Evolutionary conservation across 2,888 invertebrate genomes (phyloP).

Genomic region (Pachycephus smyrnensis): DNA sequence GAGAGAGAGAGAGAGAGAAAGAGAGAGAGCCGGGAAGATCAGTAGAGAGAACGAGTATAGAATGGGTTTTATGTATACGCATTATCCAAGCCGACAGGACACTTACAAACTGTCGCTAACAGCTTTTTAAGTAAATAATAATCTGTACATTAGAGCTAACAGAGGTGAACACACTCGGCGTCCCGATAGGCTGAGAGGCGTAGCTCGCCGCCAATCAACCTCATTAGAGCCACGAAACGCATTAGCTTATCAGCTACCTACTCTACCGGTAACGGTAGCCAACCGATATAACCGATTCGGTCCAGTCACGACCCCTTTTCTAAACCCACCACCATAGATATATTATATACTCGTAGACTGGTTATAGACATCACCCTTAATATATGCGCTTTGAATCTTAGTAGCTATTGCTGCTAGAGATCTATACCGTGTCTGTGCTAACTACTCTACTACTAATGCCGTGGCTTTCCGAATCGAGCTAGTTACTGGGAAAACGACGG

Average conservation of each 20-base stretch:
- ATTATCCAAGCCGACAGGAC: slow-evolving; percentile 36
- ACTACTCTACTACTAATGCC: no score
- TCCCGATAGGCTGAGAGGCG: slow-evolving; percentile 44
- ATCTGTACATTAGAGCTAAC: slow-evolving; percentile 53
- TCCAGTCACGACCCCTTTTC: slow-evolving; percentile 31
- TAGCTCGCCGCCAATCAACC: slow-evolving; percentile 53
- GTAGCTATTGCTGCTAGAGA: no score
- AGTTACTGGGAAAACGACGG: slow-evolving; percentile 14
- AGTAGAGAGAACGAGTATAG: slow-evolving; percentile 2
- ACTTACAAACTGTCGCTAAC: slow-evolving; percentile 48
- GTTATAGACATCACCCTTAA: no score
- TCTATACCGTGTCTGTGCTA: no score
- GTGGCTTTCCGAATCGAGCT: no score
- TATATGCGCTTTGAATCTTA: no score
- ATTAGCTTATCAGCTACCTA: slow-evolving; percentile 60
- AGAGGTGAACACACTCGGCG: slow-evolving; percentile 52
- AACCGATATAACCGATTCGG: slow-evolving; percentile 45
- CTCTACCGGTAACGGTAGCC: slow-evolving; percentile 51
- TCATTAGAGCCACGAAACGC: slow-evolving; percentile 61
- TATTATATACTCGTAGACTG: no score
- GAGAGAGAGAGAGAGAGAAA: slow-evolving; percentile 13
- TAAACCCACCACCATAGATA: background rate
- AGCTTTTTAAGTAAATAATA: slow-evolving; percentile 61
- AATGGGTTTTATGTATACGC: background rate
- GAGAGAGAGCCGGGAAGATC: background rate